Percentiles rank a stretch among this genome's conserved stretches.
These are phyloP conservation scores for Platycheirus albimanus DNA, from an alignment of 2,888 invertebrate genomes.

Conservation along the genomic window DNA sequence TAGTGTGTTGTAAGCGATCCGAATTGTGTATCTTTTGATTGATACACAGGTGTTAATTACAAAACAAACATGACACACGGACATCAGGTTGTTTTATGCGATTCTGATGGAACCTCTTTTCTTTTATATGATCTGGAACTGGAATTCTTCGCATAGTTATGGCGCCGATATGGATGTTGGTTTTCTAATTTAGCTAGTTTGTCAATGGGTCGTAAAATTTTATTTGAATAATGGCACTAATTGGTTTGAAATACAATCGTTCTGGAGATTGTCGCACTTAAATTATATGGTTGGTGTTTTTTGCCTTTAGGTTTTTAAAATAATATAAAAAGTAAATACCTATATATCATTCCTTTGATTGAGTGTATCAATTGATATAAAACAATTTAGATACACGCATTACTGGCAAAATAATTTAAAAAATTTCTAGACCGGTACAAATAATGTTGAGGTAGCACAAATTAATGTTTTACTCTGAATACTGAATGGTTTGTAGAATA, in stretches of 20 bases:
- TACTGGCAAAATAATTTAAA: too few relatives aligned
- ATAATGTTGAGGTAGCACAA: too few relatives aligned
- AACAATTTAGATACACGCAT: too few relatives aligned
- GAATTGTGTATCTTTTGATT: constrained; percentile 54
- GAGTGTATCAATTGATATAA: too few relatives aligned
- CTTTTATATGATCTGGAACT: constrained; percentile 46
- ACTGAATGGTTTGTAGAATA: too few relatives aligned
- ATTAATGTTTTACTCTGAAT: too few relatives aligned
- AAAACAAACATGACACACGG: constrained; percentile 64
- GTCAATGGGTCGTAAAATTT: constrained; percentile 53
- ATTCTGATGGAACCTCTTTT: constrained; percentile 31
- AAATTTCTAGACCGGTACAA: too few relatives aligned
- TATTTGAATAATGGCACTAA: constrained; percentile 66
- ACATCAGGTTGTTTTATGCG: constrained; percentile 61
- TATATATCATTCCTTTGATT: too few relatives aligned
- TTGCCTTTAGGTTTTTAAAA: too few relatives aligned
- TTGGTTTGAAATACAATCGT: constrained; percentile 60
- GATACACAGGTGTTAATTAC: constrained; percentile 72
- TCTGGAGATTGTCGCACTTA: constrained; percentile 1
- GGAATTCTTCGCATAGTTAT: constrained; percentile 65
- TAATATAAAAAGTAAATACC: too few relatives aligned
- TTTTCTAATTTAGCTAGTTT: neutral
- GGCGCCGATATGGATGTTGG: constrained; percentile 43
- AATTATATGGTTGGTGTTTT: neutral
- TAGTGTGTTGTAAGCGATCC: constrained; percentile 58